These are phyloP conservation scores for Cyclargus thomasi DNA, from an alignment of 1,140 invertebrate species.

Conservation along the genomic window DNA sequence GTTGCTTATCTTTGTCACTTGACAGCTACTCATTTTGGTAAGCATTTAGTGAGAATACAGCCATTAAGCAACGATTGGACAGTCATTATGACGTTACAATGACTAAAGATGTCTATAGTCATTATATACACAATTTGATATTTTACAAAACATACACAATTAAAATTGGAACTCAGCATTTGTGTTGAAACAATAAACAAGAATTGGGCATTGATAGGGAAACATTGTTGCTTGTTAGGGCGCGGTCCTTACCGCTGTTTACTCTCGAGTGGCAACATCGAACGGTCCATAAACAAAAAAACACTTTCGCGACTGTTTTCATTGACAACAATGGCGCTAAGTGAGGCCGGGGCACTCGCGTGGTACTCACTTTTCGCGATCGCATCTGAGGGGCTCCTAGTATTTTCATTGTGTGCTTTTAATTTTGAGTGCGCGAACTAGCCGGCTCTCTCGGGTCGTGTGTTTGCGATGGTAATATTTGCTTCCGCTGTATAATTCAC, in stretches of 20 bases:
- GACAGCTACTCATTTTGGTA: too few species aligned
- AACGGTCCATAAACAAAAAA: conserved; percentile 73
- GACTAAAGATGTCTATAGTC: conserved; percentile 6
- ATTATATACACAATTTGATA: too few species aligned
- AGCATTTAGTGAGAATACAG: too few species aligned
- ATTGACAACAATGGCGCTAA: conserved; percentile 70
- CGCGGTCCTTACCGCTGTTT: conserved; percentile 70
- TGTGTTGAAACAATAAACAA: conserved; percentile 37
- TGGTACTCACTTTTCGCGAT: conserved; percentile 69
- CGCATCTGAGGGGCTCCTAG: conserved; percentile 58
- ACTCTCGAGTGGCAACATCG: conserved; percentile 71
- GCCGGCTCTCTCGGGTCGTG: conserved; percentile 75
- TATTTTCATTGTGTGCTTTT: conserved; percentile 77
- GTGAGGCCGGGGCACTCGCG: conserved; percentile 46
- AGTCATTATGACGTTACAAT: conserved; percentile 26
- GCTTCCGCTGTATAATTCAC: conserved; percentile 80
- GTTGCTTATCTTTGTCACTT: too few species aligned
- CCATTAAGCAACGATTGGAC: too few species aligned
- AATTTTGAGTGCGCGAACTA: conserved; percentile 77
- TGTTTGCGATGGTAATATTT: conserved; percentile 81
- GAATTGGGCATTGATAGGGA: conserved; percentile 40
- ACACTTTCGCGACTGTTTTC: conserved; percentile 70
- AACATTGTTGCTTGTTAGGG: conserved; percentile 67
- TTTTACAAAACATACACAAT: neutral
- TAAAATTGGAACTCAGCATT: neutral